Percentiles rank a stretch among this genome's conserved stretches.
Conservation (phyloP, 1,140 invertebrate genomes). For the Cyclargus thomasi region DNA sequence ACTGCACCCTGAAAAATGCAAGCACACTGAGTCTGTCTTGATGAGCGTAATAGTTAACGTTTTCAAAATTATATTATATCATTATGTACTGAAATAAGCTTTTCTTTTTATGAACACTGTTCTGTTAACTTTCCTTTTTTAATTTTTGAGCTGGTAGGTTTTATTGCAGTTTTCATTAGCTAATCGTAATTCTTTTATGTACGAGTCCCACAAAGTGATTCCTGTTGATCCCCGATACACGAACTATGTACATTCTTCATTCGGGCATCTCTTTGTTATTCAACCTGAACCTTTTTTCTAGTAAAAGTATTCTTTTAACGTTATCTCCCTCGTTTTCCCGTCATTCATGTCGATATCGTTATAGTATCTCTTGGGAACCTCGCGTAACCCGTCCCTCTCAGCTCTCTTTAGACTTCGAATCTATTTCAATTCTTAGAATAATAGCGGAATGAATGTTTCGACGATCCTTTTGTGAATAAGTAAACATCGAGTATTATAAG, state of each 20-base stretch:
- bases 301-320: neutral
- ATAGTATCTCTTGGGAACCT: neutral
- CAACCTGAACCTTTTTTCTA: neutral
- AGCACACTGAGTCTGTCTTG: no score
- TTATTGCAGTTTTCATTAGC: neutral
- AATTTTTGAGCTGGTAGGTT: no score
- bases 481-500: neutral
- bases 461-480: neutral
- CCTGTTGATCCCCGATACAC: neutral
- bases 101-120: no score
- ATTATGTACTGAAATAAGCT: no score
- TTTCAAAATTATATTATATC: no score
- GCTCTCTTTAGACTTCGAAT: neutral
- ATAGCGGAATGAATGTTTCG: neutral
- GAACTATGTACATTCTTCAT: neutral
- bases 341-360: constrained; percentile 1
- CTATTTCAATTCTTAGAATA: constrained; percentile 1
- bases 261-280: neutral
- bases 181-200: neutral
- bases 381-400: neutral
- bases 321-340: neutral
- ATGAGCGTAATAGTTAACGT: no score
- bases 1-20: no score
- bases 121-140: no score
- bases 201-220: neutral